Conservation (phyloP, 2,113 vertebrate genomes). For the Phylloscopus trochiloides region DNA sequence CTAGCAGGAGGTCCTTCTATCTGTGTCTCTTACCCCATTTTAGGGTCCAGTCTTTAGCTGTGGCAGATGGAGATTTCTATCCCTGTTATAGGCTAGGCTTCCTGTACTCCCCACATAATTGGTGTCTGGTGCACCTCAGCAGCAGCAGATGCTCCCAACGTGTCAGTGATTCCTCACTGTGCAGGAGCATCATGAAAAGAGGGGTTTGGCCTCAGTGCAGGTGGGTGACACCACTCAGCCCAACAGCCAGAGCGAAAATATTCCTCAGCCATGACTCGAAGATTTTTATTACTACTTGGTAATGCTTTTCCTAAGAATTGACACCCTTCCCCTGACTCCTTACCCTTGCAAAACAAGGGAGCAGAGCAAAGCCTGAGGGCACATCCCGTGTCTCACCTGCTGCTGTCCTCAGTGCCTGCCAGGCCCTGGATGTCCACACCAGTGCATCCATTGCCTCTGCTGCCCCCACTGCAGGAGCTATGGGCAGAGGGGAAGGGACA, state of each 20-base stretch:
- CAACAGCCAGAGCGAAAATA: neutral
- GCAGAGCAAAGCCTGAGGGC: neutral
- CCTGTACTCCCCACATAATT: neutral
- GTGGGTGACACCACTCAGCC: rapidly evolving
- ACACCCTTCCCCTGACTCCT: neutral
- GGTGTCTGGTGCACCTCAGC: neutral
- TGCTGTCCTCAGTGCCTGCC: rapidly evolving
- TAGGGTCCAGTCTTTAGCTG: neutral
- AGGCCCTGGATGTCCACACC: rapidly evolving
- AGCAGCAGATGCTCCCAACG: neutral
- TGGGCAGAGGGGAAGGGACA: too few species aligned
- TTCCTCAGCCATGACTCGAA: neutral
- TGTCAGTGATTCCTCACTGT: rapidly evolving
- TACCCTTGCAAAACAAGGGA: neutral
- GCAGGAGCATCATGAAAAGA: rapidly evolving
- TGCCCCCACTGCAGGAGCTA: rapidly evolving
- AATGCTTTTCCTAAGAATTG: neutral
- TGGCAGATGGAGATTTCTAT: neutral
- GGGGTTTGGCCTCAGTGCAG: neutral
- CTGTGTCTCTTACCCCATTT: rapidly evolving
- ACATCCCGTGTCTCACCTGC: rapidly evolving
- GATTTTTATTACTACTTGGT: neutral
- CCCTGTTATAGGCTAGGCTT: neutral
- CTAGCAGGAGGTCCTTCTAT: neutral
- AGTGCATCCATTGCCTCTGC: rapidly evolving